phyloP scores from a whole-genome alignment of 2,888 invertebrate species.

The Ceramica pisi region DNA sequence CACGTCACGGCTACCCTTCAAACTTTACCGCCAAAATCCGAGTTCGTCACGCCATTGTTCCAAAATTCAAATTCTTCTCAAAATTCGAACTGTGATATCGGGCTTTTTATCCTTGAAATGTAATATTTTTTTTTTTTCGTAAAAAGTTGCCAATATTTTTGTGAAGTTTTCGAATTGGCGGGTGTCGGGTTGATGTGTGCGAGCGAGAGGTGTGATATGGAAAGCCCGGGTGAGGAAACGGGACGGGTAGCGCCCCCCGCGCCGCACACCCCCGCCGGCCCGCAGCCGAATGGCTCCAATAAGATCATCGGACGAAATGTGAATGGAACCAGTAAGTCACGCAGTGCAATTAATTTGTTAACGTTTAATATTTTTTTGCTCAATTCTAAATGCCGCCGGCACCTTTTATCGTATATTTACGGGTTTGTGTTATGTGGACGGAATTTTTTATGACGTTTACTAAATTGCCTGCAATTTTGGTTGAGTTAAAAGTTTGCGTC shows the following conservation, averaged over 20 bases:
- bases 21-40: slow-evolving; percentile 73
- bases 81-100: slow-evolving; percentile 58
- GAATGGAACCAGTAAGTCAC: slow-evolving; percentile 92
- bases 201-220: slow-evolving; percentile 87
- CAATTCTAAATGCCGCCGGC: slow-evolving; percentile 43
- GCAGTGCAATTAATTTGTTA: slow-evolving; percentile 67
- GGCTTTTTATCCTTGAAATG: slow-evolving; percentile 47
- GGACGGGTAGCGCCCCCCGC: slow-evolving; percentile 84
- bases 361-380: slow-evolving; percentile 51
- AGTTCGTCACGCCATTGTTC: slow-evolving; percentile 55
- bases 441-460: slow-evolving; percentile 31
- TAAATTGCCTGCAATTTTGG: slow-evolving; percentile 38
- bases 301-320: slow-evolving; percentile 92
- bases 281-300: slow-evolving; percentile 89
- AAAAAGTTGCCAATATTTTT: slow-evolving; percentile 70
- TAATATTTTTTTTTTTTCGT: slow-evolving; percentile 58
- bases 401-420: slow-evolving; percentile 43
- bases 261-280: slow-evolving; percentile 85
- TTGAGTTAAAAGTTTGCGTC: slow-evolving; percentile 24
- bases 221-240: slow-evolving; percentile 88
- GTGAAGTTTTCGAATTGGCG: slow-evolving; percentile 86
- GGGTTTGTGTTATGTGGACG: slow-evolving; percentile 17
- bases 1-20: slow-evolving; percentile 80
- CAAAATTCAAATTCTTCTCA: slow-evolving; percentile 34
- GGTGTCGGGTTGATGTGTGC: slow-evolving; percentile 87